Conservation (phyloP, 2,113 vertebrate genomes). For the Platycercus adscitus region DNA sequence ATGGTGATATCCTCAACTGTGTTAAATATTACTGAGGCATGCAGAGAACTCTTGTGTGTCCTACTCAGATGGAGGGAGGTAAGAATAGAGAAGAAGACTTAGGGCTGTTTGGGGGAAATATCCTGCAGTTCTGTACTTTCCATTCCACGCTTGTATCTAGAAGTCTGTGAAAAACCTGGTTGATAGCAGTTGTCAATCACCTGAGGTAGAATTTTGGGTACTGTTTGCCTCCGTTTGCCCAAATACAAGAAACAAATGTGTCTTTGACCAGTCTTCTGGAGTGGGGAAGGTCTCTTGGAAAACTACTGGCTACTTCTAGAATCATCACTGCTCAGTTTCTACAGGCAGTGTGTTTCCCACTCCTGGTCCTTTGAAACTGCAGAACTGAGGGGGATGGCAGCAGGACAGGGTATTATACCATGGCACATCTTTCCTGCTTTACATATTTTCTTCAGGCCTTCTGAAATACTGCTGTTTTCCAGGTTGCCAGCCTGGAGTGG, state of each 20-base stretch:
- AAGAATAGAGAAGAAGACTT: neutral
- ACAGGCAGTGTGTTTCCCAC: fast-evolving
- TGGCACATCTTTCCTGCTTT: neutral
- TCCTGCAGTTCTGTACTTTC: neutral
- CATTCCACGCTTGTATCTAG: neutral
- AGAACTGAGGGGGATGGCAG: neutral
- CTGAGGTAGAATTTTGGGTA: neutral
- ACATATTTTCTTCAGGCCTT: neutral
- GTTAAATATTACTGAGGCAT: neutral
- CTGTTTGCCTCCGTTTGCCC: neutral
- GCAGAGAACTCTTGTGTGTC: neutral
- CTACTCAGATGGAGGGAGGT: neutral
- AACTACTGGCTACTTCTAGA: neutral
- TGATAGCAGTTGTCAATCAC: neutral
- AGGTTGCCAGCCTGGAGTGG: neutral
- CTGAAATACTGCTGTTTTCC: neutral
- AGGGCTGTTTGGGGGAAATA: neutral
- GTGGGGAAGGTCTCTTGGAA: neutral
- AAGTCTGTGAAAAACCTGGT: neutral
- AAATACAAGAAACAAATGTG: neutral
- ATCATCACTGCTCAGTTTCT: neutral
- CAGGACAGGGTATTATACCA: neutral
- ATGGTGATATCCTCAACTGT: neutral
- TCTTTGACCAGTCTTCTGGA: neutral
- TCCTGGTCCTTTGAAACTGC: neutral